Evolutionary conservation across 2,113 vertebrate species (phyloP).

Genomic region (Melanerpes formicivorus): DNA sequence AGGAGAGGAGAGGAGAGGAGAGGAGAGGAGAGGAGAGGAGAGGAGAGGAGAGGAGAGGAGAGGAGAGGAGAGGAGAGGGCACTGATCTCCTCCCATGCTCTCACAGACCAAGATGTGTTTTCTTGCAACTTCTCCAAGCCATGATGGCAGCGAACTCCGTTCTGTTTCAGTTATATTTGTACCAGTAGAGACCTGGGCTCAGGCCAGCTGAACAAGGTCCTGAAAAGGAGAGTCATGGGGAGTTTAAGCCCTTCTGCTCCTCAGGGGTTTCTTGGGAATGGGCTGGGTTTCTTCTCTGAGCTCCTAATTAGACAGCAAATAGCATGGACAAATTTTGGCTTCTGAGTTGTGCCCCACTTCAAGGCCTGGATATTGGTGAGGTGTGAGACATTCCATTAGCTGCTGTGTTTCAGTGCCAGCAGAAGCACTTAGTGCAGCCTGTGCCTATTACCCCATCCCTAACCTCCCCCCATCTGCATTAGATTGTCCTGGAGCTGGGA

Average conservation of each 20-base stretch:
- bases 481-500: neutral
- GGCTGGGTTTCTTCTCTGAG: neutral
- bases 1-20: no score
- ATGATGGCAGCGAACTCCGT: neutral
- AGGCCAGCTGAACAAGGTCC: rapidly evolving
- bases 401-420: rapidly evolving
- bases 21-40: no score
- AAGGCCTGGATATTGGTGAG: neutral
- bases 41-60: no score
- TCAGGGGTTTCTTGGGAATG: neutral
- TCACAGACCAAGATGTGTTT: neutral
- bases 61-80: neutral
- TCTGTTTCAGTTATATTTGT: neutral
- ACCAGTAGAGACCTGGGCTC: neutral
- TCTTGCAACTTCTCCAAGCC: neutral
- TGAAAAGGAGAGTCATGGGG: neutral
- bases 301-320: neutral
- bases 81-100: neutral
- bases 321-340: neutral
- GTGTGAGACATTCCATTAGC: neutral
- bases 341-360: neutral
- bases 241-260: neutral
- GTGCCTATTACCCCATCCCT: neutral
- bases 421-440: neutral
- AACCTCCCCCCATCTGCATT: neutral